These are phyloP conservation scores for Dorcus hopei DNA, from an alignment of 2,888 invertebrate species.

Conservation along the genomic window DNA sequence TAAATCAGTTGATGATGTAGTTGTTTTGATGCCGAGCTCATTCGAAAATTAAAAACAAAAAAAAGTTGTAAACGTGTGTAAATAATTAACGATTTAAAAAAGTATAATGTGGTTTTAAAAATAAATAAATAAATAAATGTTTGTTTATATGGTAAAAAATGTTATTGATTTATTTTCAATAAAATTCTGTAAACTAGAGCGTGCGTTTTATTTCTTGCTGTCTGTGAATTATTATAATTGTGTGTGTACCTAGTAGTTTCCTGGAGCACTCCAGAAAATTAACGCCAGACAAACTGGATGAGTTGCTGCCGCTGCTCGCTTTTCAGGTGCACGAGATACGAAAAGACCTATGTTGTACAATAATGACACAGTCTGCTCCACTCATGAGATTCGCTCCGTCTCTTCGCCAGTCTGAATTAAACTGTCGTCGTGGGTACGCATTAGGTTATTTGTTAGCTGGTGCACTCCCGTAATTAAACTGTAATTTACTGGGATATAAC, in stretches of 20 bases:
- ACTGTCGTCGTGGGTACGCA: background rate
- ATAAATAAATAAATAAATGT: slow-evolving; percentile 17
- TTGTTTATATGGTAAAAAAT: slow-evolving; percentile 22
- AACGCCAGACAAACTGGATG: slow-evolving; percentile 1
- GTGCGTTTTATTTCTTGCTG: slow-evolving; percentile 3
- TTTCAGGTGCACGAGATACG: background rate
- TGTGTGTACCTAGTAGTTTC: too few species aligned
- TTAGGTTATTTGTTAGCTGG: background rate
- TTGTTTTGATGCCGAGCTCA: slow-evolving; percentile 3
- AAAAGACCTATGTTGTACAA: too few species aligned
- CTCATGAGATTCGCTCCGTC: background rate
- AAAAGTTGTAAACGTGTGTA: slow-evolving; percentile 5
- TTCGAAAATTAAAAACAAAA: background rate
- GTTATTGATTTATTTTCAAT: slow-evolving; percentile 29
- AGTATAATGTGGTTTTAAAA: slow-evolving; percentile 7
- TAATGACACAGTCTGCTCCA: too few species aligned
- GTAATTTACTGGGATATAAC: background rate
- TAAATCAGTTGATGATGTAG: slow-evolving; percentile 1
- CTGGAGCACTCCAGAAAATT: slow-evolving; percentile 8
- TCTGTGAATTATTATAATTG: slow-evolving; percentile 10
- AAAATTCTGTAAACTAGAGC: slow-evolving; percentile 17
- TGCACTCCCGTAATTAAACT: background rate
- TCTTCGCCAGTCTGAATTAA: background rate
- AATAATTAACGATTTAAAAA: slow-evolving; percentile 10
- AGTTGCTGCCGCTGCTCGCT: background rate